Conservation (phyloP, 2,113 vertebrate species). For the Setophaga coronata region DNA sequence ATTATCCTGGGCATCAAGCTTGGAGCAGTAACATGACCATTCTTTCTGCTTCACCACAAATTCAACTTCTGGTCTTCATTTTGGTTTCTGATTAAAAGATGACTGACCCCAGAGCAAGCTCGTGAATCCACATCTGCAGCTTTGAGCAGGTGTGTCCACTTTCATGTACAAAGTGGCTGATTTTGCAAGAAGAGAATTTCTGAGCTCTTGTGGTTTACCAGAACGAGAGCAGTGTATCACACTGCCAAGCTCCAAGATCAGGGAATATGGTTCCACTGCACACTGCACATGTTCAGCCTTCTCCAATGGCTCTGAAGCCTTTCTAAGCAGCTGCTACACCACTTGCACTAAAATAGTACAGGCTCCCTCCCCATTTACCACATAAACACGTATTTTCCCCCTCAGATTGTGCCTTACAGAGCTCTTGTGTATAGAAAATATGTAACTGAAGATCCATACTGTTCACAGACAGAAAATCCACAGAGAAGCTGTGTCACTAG, state of each 20-base stretch:
- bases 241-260: not conserved
- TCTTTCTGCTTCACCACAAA: not conserved
- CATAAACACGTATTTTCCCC: not conserved
- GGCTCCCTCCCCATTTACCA: not conserved
- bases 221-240: not conserved
- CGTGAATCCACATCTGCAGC: not conserved
- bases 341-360: not conserved
- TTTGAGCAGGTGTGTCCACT: not conserved
- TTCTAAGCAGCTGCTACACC: slow-evolving; percentile 6
- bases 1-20: not conserved
- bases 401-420: not conserved
- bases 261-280: not conserved
- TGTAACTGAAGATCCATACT: not conserved
- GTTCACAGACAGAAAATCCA: not conserved
- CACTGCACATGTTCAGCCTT: not conserved
- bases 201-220: not conserved
- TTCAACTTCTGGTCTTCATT: not conserved
- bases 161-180: not conserved
- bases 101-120: not conserved
- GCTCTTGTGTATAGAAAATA: not conserved
- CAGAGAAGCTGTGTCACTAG: not conserved
- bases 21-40: not conserved
- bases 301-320: not conserved
- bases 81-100: not conserved
- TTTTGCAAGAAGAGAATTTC: not conserved